Percentiles rank a stretch among this genome's conserved stretches.
These are phyloP conservation scores for Diaperis boleti DNA, from an alignment of 2,888 invertebrate genomes.

Conservation along the genomic window DNA sequence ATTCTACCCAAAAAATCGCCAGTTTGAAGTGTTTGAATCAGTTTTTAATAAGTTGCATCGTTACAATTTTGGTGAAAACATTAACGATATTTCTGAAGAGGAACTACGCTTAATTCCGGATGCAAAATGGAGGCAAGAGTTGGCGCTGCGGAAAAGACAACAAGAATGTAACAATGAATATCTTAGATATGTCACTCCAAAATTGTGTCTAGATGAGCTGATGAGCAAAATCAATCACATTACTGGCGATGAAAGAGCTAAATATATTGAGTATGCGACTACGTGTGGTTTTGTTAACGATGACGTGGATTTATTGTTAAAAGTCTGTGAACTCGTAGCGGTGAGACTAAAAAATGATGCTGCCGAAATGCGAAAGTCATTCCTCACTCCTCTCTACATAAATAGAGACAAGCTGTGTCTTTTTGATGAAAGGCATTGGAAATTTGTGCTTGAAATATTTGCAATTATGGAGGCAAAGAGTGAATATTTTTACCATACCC, in stretches of 20 bases:
- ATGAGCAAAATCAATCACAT: slow-evolving; percentile 2
- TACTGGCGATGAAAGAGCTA: background rate
- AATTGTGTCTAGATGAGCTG: background rate
- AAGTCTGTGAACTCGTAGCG: background rate
- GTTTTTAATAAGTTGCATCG: slow-evolving; percentile 25
- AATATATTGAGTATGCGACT: background rate
- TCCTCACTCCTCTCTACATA: background rate
- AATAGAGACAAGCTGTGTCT: background rate
- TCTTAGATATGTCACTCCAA: background rate
- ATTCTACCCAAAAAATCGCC: slow-evolving; percentile 38
- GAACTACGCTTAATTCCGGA: slow-evolving; percentile 28
- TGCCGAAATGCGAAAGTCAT: background rate
- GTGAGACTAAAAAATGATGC: background rate
- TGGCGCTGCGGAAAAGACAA: background rate
- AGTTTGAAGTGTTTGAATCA: slow-evolving; percentile 35
- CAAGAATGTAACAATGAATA: background rate
- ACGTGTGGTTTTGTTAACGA: background rate
- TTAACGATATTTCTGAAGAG: slow-evolving; percentile 4
- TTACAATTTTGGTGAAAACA: slow-evolving; percentile 11
- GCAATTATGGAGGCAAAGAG: background rate
- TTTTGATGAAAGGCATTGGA: background rate
- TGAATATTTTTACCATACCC: background rate
- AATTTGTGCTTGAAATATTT: background rate
- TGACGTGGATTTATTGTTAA: background rate
- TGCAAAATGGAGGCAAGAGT: slow-evolving; percentile 20